Percentiles rank a stretch among this genome's conserved stretches.
phyloP scores from a whole-genome alignment of 1,140 invertebrate genomes.

The Armadillidium nasatum region DNA sequence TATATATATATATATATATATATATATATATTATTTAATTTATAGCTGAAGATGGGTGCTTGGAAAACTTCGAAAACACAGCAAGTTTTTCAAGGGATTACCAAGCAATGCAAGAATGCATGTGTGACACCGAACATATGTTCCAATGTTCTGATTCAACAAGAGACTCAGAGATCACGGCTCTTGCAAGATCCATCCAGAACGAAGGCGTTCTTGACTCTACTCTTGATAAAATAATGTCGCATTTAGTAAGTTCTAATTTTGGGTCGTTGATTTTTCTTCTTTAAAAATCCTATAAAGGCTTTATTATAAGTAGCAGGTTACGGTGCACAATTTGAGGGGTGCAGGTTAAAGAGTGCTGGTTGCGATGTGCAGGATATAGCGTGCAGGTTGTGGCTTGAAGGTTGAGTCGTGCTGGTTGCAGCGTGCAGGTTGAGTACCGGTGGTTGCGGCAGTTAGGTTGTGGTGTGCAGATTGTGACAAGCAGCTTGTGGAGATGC shows the following conservation, averaged over 20 bases:
- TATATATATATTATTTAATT: slow-evolving; percentile 30
- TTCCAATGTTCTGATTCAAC: slow-evolving; percentile 69
- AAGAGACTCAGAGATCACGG: slow-evolving; percentile 50
- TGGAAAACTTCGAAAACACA: slow-evolving; percentile 89
- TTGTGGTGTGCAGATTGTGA: too few relatives aligned
- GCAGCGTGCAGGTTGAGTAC: too few relatives aligned
- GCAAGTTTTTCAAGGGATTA: slow-evolving; percentile 91
- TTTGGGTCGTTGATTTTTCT: too few relatives aligned
- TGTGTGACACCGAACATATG: slow-evolving; percentile 99
- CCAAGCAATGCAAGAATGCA: slow-evolving; percentile 88
- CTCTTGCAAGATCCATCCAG: slow-evolving; percentile 49
- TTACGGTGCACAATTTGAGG: too few relatives aligned
- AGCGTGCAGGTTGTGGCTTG: too few relatives aligned
- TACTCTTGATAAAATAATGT: slow-evolving; percentile 47
- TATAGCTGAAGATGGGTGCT: slow-evolving; percentile 77
- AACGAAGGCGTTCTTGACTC: slow-evolving; percentile 46
- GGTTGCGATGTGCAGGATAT: too few relatives aligned
- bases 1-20: slow-evolving; percentile 28
- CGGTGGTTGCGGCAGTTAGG: too few relatives aligned
- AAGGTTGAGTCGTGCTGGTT: too few relatives aligned
- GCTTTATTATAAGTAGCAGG: too few relatives aligned
- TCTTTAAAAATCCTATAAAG: too few relatives aligned
- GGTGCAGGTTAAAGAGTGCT: too few relatives aligned
- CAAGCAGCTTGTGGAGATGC: too few relatives aligned
- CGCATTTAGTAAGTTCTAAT: slow-evolving; percentile 41